Percentiles rank a stretch among this genome's conserved stretches.
Conservation (phyloP, 2,113 vertebrate genomes). For the Climacteris rufus region DNA sequence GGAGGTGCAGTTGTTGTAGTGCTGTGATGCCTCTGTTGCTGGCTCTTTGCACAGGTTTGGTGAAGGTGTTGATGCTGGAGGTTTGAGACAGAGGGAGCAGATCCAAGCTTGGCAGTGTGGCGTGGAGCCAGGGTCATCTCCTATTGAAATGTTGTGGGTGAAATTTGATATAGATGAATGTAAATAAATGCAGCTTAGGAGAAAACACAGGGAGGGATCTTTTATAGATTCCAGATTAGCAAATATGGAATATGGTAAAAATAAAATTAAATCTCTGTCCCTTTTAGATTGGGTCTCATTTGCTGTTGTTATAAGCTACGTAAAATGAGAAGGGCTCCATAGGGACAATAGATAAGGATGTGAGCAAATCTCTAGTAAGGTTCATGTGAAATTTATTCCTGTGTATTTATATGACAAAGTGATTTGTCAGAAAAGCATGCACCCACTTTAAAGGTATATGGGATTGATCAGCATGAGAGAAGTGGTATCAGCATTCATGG, state of each 20-base stretch:
- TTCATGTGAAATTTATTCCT: background rate
- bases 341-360: background rate
- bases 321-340: background rate
- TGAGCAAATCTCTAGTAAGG: background rate
- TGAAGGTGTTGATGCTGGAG: background rate
- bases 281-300: background rate
- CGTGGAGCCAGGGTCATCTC: fast-evolving
- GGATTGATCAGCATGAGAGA: background rate
- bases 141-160: background rate
- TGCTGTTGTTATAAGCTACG: background rate
- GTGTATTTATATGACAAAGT: background rate
- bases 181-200: background rate
- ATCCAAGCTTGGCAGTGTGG: background rate
- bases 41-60: background rate
- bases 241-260: background rate
- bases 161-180: background rate
- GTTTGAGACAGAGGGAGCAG: background rate
- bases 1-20: background rate
- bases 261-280: background rate
- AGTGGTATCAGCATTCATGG: background rate
- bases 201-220: background rate
- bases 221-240: background rate
- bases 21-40: fast-evolving
- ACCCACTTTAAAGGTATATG: background rate
- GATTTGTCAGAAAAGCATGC: background rate